Conservation (phyloP, 2,797 vertebrate species). For the Todus mexicanus region DNA sequence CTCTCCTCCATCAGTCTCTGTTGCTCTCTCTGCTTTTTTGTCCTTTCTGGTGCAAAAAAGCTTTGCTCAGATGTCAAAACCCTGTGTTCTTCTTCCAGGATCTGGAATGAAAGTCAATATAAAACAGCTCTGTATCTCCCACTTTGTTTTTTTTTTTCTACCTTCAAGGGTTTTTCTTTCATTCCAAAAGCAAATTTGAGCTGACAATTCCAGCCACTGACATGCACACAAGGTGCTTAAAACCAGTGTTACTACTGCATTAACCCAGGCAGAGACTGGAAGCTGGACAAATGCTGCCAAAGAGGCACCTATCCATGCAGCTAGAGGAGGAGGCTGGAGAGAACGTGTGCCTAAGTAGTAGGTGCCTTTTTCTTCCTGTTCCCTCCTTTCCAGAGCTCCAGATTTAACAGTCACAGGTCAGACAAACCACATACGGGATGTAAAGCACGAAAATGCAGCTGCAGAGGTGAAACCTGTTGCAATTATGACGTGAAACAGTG, state of each 20-base stretch:
- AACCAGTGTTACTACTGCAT: neutral
- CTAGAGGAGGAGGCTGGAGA: neutral
- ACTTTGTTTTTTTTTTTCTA: neutral
- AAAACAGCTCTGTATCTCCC: constrained; percentile 22
- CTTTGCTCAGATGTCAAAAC: constrained; percentile 16
- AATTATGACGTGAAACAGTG: neutral
- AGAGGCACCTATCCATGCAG: neutral
- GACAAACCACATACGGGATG: neutral
- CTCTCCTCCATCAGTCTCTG: neutral
- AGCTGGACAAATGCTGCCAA: neutral
- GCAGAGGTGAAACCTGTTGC: neutral
- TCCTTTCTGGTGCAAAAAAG: neutral
- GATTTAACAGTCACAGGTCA: neutral
- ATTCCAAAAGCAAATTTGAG: constrained; percentile 29
- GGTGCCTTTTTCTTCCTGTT: neutral
- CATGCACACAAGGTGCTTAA: neutral
- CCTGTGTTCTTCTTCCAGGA: neutral
- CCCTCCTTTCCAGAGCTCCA: neutral
- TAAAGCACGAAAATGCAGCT: neutral
- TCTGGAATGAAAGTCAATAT: constrained; percentile 33
- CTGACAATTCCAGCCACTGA: neutral
- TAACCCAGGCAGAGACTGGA: neutral
- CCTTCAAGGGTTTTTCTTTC: constrained; percentile 29
- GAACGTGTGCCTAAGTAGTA: neutral
- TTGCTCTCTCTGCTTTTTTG: neutral